Percentiles rank a stretch among this genome's conserved stretches.
These are phyloP conservation scores for Corythoichthys haematopterus DNA, from an alignment of 2,113 vertebrate genomes.

Conservation along the genomic window DNA sequence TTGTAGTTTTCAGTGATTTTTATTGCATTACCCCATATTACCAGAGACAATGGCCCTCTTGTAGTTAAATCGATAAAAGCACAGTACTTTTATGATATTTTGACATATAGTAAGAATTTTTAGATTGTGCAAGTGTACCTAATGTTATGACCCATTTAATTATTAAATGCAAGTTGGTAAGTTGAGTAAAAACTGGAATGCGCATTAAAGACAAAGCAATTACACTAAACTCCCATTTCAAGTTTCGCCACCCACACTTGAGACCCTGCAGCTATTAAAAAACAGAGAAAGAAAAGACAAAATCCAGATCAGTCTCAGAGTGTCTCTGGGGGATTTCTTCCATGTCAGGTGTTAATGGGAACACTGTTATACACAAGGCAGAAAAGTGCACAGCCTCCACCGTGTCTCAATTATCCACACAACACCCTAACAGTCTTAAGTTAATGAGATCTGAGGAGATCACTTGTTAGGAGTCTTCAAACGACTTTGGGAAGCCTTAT, in stretches of 20 bases:
- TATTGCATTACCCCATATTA: background rate
- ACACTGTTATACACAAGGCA: slow-evolving; percentile 50
- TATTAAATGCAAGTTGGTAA: background rate
- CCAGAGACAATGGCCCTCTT: background rate
- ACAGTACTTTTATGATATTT: background rate
- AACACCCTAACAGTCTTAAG: slow-evolving; percentile 62
- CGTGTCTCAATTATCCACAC: slow-evolving; percentile 62
- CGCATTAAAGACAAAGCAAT: background rate
- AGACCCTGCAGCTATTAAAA: slow-evolving; percentile 3
- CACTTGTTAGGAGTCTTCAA: slow-evolving; percentile 61
- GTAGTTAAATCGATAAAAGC: background rate
- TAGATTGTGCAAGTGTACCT: background rate
- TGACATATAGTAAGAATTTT: background rate
- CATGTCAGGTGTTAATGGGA: slow-evolving; percentile 65
- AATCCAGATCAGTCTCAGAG: slow-evolving; percentile 55
- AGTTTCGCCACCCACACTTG: background rate
- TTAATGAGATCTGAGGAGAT: slow-evolving; percentile 68
- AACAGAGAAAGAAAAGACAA: slow-evolving; percentile 26
- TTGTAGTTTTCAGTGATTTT: background rate
- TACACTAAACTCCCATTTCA: background rate
- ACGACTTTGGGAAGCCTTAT: slow-evolving; percentile 49
- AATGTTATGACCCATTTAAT: background rate
- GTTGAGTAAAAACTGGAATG: background rate
- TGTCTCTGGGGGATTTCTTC: slow-evolving; percentile 55
- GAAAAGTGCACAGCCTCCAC: slow-evolving; percentile 51